These are phyloP conservation scores for Microctenopoma lineatum DNA, from an alignment of 2,797 vertebrate species.

Conservation along the genomic window DNA sequence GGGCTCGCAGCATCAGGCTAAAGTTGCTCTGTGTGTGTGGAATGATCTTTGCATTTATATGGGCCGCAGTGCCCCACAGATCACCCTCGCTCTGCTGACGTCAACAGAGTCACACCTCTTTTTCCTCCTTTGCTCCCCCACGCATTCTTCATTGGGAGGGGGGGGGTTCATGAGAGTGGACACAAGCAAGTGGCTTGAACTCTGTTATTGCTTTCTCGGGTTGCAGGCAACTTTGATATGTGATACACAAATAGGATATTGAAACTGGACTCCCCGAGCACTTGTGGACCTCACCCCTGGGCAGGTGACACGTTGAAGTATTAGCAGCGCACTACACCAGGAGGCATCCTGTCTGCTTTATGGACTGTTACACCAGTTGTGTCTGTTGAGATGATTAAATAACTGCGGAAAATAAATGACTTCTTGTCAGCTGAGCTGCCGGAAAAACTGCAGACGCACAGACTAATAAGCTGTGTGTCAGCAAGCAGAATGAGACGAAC, in stretches of 20 bases:
- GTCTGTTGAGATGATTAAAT: slow-evolving; percentile 58
- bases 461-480: slow-evolving; percentile 54
- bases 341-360: slow-evolving; percentile 37
- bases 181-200: slow-evolving; percentile 63
- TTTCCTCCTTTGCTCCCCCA: slow-evolving; percentile 52
- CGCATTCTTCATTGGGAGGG: slow-evolving; percentile 51
- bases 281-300: slow-evolving; percentile 53
- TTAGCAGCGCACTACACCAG: slow-evolving; percentile 20
- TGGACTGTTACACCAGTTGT: slow-evolving; percentile 31
- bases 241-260: slow-evolving; percentile 74
- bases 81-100: slow-evolving; percentile 52
- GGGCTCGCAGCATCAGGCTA: slow-evolving; percentile 30
- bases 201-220: slow-evolving; percentile 69
- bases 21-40: slow-evolving; percentile 39
- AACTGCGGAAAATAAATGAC: slow-evolving; percentile 53
- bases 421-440: slow-evolving; percentile 43
- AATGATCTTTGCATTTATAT: slow-evolving; percentile 45
- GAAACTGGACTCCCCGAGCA: slow-evolving; percentile 56
- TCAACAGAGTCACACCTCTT: slow-evolving; percentile 53
- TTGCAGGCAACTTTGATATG: slow-evolving; percentile 79
- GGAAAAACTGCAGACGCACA: slow-evolving; percentile 37
- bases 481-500: slow-evolving; percentile 43
- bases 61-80: slow-evolving; percentile 45
- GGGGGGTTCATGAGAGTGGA: slow-evolving; percentile 44
- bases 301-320: slow-evolving; percentile 48